Evolutionary conservation across 1,140 invertebrate genomes (phyloP).

Genomic region (Trachelipus rathkii): DNA sequence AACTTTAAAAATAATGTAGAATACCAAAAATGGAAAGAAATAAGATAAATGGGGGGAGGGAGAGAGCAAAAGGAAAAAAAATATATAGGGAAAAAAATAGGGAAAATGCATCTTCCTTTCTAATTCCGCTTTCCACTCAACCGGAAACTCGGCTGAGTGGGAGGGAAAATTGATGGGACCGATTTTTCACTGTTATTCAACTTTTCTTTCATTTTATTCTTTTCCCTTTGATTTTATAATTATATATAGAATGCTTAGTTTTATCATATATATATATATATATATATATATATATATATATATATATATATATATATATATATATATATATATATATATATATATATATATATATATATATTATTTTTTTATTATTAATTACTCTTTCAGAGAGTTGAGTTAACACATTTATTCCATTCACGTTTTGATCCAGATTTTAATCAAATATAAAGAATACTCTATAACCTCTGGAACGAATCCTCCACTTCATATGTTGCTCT

Average conservation of each 20-base stretch:
- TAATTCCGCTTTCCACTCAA: not conserved
- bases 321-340: constrained; percentile 15
- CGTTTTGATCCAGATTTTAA: constrained; percentile 2
- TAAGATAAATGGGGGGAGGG: too few species aligned
- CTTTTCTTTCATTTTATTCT: too few species aligned
- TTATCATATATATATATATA: too few species aligned
- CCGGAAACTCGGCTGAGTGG: not conserved
- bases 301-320: constrained; percentile 15
- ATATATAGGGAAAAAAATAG: too few species aligned
- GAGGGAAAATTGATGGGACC: not conserved
- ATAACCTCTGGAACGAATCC: not conserved
- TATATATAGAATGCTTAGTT: too few species aligned
- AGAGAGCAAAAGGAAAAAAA: too few species aligned
- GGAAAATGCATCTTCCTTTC: not conserved
- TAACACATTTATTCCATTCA: not conserved
- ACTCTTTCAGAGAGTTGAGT: too few species aligned
- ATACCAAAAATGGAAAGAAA: too few species aligned
- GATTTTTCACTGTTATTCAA: too few species aligned
- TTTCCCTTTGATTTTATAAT: too few species aligned
- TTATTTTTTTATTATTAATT: too few species aligned
- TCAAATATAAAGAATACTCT: not conserved
- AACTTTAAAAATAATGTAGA: too few species aligned
- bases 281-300: not conserved
- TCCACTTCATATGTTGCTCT: not conserved
- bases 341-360: constrained; percentile 14